Evolutionary conservation across 2,888 invertebrate species (phyloP).

Genomic region (Tetramorium bicarinatum): DNA sequence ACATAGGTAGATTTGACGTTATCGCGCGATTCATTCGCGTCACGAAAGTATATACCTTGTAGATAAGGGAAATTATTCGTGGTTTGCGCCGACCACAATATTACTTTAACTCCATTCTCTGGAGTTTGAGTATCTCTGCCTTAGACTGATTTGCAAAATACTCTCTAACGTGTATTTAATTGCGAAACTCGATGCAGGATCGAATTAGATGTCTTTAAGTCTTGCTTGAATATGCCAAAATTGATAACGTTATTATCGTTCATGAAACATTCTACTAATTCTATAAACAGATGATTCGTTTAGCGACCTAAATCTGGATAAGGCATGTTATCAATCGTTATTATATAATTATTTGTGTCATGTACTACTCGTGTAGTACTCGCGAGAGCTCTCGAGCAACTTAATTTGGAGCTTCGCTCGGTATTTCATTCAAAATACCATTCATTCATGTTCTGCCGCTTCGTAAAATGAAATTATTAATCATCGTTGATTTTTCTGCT

Average conservation of each 20-base stretch:
- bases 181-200: background rate
- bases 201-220: background rate
- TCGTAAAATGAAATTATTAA: slow-evolving; percentile 24
- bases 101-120: slow-evolving; percentile 36
- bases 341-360: slow-evolving; percentile 6
- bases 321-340: background rate
- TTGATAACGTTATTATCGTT: background rate
- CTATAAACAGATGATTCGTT: background rate
- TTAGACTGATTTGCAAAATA: slow-evolving; percentile 47
- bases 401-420: background rate
- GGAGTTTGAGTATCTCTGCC: background rate
- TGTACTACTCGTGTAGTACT: background rate
- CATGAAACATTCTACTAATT: slow-evolving; percentile 4
- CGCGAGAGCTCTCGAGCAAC: background rate
- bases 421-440: background rate
- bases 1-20: slow-evolving; percentile 58
- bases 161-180: background rate
- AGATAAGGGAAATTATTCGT: slow-evolving; percentile 70
- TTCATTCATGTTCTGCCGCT: slow-evolving; percentile 17
- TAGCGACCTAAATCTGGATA: background rate
- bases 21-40: slow-evolving; percentile 51
- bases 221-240: background rate
- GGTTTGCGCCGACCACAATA: slow-evolving; percentile 64
- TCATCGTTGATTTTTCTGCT: background rate
- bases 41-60: slow-evolving; percentile 51